phyloP scores from a whole-genome alignment of 2,888 invertebrate genomes.

The Incurvaria masculella region DNA sequence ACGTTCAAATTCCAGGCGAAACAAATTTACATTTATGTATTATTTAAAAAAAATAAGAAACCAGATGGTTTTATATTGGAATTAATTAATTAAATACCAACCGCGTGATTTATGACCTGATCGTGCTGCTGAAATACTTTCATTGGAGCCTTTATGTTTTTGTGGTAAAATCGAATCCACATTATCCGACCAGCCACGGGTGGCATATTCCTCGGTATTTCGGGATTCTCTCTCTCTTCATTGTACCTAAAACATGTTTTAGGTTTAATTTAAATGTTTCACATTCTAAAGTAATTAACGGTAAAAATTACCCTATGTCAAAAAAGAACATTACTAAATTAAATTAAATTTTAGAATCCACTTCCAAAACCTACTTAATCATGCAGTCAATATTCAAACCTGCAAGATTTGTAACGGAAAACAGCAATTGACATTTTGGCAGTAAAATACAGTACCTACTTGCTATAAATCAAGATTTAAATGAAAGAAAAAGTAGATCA shows the following conservation, averaged over 20 bases:
- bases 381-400: too few species aligned
- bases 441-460: not conserved
- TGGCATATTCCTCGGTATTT: slow-evolving; percentile 71
- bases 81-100: slow-evolving; percentile 13
- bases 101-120: slow-evolving; percentile 48
- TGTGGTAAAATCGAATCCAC: slow-evolving; percentile 79
- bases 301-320: too few species aligned
- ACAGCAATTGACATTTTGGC: too few species aligned
- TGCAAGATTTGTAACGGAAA: too few species aligned
- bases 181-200: slow-evolving; percentile 77
- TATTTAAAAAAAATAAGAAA: too few species aligned
- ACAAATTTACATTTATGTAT: too few species aligned
- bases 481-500: not conserved
- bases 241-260: slow-evolving; percentile 57
- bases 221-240: slow-evolving; percentile 70
- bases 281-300: too few species aligned
- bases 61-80: too few species aligned
- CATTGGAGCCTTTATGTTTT: slow-evolving; percentile 74
- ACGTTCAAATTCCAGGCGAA: too few species aligned
- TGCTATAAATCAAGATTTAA: not conserved
- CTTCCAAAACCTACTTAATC: too few species aligned
- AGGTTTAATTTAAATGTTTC: not conserved
- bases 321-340: too few species aligned
- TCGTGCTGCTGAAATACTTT: slow-evolving; percentile 42
- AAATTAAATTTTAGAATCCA: too few species aligned